Base-by-base conservation (phyloP, 2,888 invertebrate genomes). In the Perizoma affinitatum region DNA sequence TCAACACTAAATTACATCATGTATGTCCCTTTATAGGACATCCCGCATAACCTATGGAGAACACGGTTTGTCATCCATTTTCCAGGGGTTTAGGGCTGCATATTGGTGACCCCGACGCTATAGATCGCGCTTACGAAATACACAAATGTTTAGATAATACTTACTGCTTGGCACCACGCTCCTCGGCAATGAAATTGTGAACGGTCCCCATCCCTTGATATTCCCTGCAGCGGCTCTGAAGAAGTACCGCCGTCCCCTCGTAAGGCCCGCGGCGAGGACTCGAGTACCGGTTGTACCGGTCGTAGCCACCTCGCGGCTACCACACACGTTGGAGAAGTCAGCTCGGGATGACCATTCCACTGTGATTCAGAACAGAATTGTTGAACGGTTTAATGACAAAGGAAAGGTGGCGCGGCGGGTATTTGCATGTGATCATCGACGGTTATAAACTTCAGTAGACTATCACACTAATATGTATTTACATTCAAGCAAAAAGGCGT, bases 321-420 rank as follows among this genome's bases (percentile, higher is more conserved):
- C 98, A 59, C 96, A 96, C 55, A 98, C 90, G 66, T 95, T 95
- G 22, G 95, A 94, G 86, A 98, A 98, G 79, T 97, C 96, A 5
- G 96, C 95, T 52, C 95, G 94, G 6, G 95, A 95, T 68, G 98
- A 98, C 98, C 98, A 99, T 93, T 99, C 98, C 82, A 98, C 98
- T 98, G 86, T 8, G 83, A 82, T 7, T 22, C 6, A 22, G 3
- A 44, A 44, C 44, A 1, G 22, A 44, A 22, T 43, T 11, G 43
- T 9, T 9, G 9, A 41, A 10, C 33, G 22, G 22, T 22, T 22
- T 22, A 22, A 22, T 22, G 22, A 22, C 22, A 22, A 22, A 22
- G 22, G 22, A 22, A 22, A 22, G 22, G 22, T 22, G 22, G 22
- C 22, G 22, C n/a, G 22, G 22, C 3, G 3, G 1, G 3, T 22